Percentiles rank a stretch among this genome's conserved stretches.
These are phyloP conservation scores for Amia ocellicauda DNA, from an alignment of 2,113 vertebrate species.

Conservation along the genomic window DNA sequence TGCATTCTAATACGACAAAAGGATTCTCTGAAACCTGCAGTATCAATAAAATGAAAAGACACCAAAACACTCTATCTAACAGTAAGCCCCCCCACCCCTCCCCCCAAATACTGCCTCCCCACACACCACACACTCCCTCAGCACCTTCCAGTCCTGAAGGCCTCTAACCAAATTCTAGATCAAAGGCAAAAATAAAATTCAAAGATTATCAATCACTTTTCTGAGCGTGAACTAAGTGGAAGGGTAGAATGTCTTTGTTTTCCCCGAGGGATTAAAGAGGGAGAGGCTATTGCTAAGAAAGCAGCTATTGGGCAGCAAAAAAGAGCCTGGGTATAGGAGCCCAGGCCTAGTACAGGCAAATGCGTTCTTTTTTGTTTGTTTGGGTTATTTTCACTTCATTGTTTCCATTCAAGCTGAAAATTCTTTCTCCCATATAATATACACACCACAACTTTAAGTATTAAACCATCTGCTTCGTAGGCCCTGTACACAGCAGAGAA, in stretches of 20 bases:
- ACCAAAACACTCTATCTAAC: neutral
- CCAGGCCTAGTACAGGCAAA: too few species aligned
- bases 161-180: neutral
- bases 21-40: neutral
- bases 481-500: slow-evolving; percentile 53
- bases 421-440: slow-evolving; percentile 5
- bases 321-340: neutral
- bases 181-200: slow-evolving; percentile 1
- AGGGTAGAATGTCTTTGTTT: neutral
- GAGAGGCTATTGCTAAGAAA: neutral
- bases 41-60: too few species aligned
- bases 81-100: neutral
- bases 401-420: neutral
- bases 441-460: neutral
- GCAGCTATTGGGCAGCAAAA: neutral
- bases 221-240: neutral
- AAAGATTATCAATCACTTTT: too few species aligned
- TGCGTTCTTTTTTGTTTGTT: too few species aligned
- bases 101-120: too few species aligned
- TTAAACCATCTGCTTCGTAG: too few species aligned
- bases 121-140: too few species aligned
- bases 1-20: too few species aligned
- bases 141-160: neutral
- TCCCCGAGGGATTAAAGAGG: neutral
- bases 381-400: too few species aligned